These are phyloP conservation scores for Elgaria multicarinata DNA, from an alignment of 2,113 vertebrate species.

Conservation along the genomic window DNA sequence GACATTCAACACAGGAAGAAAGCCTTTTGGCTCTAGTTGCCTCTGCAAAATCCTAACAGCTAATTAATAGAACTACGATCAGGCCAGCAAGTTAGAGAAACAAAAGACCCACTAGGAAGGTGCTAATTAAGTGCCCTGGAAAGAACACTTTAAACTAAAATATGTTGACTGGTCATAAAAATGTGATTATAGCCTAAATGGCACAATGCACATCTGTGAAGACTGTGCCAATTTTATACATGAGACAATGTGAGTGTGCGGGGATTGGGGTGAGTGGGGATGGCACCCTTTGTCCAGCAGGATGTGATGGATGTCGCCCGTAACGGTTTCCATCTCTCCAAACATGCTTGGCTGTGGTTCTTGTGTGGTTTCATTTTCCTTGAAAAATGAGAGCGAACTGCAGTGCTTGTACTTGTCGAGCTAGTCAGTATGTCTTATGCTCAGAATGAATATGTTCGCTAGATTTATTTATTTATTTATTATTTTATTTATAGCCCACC, in stretches of 20 bases:
- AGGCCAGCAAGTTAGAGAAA: not conserved
- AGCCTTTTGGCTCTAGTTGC: constrained; percentile 28
- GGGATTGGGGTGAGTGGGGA: not conserved
- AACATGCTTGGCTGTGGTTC: not conserved
- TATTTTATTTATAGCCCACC: too few species aligned
- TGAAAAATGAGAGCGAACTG: not conserved
- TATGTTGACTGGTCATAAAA: not conserved
- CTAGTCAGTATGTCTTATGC: not conserved
- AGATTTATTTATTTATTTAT: too few species aligned
- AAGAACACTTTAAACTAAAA: not conserved
- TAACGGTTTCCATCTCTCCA: not conserved
- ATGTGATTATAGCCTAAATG: not conserved
- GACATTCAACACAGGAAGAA: constrained; percentile 26
- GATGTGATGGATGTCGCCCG: not conserved
- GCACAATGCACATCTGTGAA: not conserved
- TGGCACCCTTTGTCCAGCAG: not conserved
- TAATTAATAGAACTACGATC: constrained; percentile 9
- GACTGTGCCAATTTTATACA: not conserved
- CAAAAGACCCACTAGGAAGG: constrained; percentile 23
- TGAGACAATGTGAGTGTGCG: not conserved
- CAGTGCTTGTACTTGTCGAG: not conserved
- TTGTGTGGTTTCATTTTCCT: not conserved
- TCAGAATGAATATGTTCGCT: not conserved
- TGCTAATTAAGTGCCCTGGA: not conserved
- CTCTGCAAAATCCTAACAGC: constrained; percentile 35